A percentile compares a stretch with the other conserved stretches of the same genome.
Evolutionary conservation across 2,113 vertebrate genomes (phyloP).

Genomic region (Taurulus bubalis): DNA sequence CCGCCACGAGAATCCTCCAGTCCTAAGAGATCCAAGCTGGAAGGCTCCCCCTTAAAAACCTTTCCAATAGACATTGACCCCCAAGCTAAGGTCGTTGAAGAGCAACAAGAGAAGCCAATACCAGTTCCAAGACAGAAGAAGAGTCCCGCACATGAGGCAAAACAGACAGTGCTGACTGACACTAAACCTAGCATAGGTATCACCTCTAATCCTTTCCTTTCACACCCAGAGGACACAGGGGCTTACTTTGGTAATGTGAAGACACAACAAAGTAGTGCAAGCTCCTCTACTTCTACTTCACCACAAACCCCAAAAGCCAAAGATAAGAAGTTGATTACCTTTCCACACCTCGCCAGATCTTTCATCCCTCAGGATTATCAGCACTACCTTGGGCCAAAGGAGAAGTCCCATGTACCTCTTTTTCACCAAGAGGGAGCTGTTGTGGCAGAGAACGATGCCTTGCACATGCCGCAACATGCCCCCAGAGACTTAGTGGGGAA

Average conservation of each 20-base stretch:
- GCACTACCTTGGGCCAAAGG: constrained; percentile 30
- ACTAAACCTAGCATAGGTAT: neutral
- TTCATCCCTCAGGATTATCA: constrained; percentile 60
- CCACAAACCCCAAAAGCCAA: constrained; percentile 24
- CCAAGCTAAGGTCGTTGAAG: neutral
- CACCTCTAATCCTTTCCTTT: neutral
- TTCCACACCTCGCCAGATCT: constrained; percentile 54
- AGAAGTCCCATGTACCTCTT: constrained; percentile 46
- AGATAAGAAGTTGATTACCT: constrained; percentile 32
- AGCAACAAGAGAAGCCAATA: constrained; percentile 24
- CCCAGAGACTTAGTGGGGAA: constrained; percentile 12
- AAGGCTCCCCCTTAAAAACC: constrained; percentile 68
- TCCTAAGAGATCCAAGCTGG: constrained; percentile 48
- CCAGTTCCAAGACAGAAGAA: constrained; percentile 57
- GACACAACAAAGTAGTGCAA: constrained; percentile 22
- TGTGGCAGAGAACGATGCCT: neutral
- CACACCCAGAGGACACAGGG: constrained; percentile 6
- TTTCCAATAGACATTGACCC: constrained; percentile 65
- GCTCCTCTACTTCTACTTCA: neutral
- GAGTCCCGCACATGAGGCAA: constrained; percentile 35
- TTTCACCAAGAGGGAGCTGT: constrained; percentile 23
- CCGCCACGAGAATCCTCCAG: constrained; percentile 70
- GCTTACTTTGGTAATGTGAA: neutral
- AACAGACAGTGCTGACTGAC: constrained; percentile 1
- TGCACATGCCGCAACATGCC: constrained; percentile 13